These are phyloP conservation scores for Leptoteleia sp. DNA, from an alignment of 1,140 invertebrate species.

Conservation along the genomic window DNA sequence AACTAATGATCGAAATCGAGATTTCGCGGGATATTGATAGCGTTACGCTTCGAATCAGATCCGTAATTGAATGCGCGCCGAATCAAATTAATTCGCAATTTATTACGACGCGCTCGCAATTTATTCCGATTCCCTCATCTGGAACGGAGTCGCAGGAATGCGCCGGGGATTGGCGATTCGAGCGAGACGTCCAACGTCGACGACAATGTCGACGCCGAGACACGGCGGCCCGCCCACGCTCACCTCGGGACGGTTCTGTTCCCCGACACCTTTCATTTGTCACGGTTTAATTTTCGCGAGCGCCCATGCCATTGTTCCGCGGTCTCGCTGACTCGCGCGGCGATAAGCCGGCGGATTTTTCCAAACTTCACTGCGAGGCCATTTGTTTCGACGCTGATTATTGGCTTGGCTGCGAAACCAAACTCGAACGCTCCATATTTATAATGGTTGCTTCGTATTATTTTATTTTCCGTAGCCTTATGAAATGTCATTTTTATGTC, in stretches of 20 bases:
- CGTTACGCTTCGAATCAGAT: constrained; percentile 40
- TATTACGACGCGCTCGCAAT: constrained; percentile 45
- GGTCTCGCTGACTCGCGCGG: constrained; percentile 23
- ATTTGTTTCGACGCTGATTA: too few relatives aligned
- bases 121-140: constrained; percentile 40
- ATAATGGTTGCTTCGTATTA: too few relatives aligned
- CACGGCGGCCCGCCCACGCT: constrained; percentile 47
- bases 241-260: constrained; percentile 10
- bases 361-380: too few relatives aligned
- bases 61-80: constrained; percentile 54
- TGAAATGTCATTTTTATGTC: too few relatives aligned
- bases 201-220: constrained; percentile 28
- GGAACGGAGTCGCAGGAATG: constrained; percentile 50
- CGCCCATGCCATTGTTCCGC: constrained; percentile 43
- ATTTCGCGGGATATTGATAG: constrained; percentile 63
- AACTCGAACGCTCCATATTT: too few relatives aligned
- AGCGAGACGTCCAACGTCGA: constrained; percentile 9
- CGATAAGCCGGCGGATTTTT: constrained; percentile 15
- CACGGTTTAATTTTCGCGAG: constrained; percentile 60
- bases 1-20: constrained; percentile 59
- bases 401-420: too few relatives aligned
- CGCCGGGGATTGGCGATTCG: constrained; percentile 18
- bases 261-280: constrained; percentile 52
- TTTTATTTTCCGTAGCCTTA: too few relatives aligned
- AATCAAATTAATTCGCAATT: constrained; percentile 55